Conservation (phyloP, 2,113 vertebrate genomes). For the Podilymbus podiceps region DNA sequence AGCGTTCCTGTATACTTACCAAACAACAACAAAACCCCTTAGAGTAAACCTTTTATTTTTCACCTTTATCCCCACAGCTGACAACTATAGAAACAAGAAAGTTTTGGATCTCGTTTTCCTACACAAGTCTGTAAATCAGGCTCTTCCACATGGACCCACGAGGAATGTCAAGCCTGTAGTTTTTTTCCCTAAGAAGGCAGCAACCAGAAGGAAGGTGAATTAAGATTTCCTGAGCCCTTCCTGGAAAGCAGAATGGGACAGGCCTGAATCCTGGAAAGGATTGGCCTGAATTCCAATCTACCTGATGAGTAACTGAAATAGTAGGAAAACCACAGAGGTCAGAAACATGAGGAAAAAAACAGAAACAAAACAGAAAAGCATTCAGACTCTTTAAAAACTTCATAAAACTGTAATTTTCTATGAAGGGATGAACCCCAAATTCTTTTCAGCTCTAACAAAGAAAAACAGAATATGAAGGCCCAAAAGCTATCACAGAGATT, state of each 20-base stretch:
- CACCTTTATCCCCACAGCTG: neutral
- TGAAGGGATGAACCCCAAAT: neutral
- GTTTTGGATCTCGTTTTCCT: neutral
- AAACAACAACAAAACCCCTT: neutral
- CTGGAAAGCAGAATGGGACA: constrained; percentile 25
- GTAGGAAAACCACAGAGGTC: neutral
- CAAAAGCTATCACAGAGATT: neutral
- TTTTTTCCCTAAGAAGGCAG: neutral
- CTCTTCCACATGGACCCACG: neutral
- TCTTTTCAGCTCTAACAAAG: neutral
- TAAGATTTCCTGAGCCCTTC: neutral
- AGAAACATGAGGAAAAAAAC: neutral
- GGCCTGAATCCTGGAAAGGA: neutral
- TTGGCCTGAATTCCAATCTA: neutral
- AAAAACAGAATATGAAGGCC: neutral
- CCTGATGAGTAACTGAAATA: constrained; percentile 38
- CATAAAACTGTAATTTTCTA: neutral
- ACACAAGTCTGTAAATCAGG: neutral
- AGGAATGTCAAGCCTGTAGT: neutral
- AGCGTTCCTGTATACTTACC: neutral
- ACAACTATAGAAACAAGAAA: neutral
- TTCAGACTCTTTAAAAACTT: neutral
- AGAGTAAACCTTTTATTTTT: neutral
- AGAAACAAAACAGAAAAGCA: neutral
- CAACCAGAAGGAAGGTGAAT: neutral